A percentile compares a stretch with the other conserved stretches of the same genome.
Evolutionary conservation across 2,113 vertebrate species (phyloP).

Genomic region (Colinus virginianus): DNA sequence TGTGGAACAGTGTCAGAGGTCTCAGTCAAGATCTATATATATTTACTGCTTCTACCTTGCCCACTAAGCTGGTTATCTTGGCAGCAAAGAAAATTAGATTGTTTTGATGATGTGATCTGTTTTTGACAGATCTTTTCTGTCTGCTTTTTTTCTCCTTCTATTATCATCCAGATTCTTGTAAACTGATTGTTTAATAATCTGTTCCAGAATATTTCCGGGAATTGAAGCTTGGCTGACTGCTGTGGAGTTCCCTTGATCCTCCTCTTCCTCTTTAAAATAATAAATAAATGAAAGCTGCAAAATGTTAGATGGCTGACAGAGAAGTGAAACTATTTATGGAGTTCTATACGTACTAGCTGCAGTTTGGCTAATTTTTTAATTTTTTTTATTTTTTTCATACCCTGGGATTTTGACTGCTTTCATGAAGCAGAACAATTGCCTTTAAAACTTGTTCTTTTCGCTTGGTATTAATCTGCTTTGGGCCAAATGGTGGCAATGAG

Average conservation of each 20-base stretch:
- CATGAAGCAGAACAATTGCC: background rate
- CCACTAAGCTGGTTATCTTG: background rate
- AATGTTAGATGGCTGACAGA: background rate
- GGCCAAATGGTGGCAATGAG: background rate
- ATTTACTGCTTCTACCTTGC: background rate
- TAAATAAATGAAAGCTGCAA: background rate
- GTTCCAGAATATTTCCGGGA: background rate
- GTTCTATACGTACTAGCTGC: background rate
- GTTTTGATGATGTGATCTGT: background rate
- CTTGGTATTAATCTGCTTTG: background rate
- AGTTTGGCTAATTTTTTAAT: background rate
- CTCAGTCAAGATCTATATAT: background rate
- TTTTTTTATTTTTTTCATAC: background rate
- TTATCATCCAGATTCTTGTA: background rate
- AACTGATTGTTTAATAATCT: background rate
- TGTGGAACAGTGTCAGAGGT: background rate
- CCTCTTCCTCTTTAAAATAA: background rate
- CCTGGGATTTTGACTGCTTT: background rate
- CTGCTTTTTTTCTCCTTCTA: background rate
- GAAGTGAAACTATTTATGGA: background rate
- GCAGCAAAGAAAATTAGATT: background rate
- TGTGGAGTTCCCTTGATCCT: background rate
- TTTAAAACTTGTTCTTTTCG: background rate
- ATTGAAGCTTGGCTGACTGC: background rate
- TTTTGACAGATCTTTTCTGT: background rate